Evolutionary conservation across 2,888 invertebrate species (phyloP).

Genomic region (Allygus modestus): DNA sequence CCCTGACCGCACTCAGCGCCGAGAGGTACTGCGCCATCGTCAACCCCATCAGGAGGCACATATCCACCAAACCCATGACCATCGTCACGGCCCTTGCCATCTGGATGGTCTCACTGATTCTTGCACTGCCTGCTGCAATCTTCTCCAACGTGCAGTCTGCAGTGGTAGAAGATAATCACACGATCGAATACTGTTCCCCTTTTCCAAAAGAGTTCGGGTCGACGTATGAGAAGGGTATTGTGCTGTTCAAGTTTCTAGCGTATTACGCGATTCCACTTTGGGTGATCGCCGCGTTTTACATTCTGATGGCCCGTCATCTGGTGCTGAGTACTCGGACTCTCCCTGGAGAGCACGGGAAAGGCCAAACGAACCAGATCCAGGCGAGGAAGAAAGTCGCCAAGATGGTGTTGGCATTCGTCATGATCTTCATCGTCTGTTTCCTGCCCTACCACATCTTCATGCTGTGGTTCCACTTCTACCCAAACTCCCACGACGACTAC

Average conservation of each 20-base stretch:
- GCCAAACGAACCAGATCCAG: conserved; percentile 74
- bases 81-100: conserved; percentile 84
- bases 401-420: conserved; percentile 94
- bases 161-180: conserved; percentile 76
- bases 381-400: conserved; percentile 80
- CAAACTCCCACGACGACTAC: conserved; percentile 81
- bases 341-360: conserved; percentile 82
- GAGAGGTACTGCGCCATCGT: conserved; percentile 93
- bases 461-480: conserved; percentile 90
- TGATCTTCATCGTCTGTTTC: conserved; percentile 93
- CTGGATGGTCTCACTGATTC: conserved; percentile 87
- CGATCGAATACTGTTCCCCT: conserved; percentile 83
- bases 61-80: conserved; percentile 76
- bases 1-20: conserved; percentile 90
- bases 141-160: conserved; percentile 80
- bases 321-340: conserved; percentile 90
- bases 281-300: conserved; percentile 92
- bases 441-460: conserved; percentile 90
- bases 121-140: conserved; percentile 88
- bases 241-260: conserved; percentile 82
- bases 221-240: conserved; percentile 75
- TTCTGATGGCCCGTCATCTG: conserved; percentile 92
- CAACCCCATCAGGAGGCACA: conserved; percentile 84
- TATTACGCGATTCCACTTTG: conserved; percentile 92
- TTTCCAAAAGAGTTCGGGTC: conserved; percentile 78